A percentile compares a stretch with the other conserved stretches of the same genome.
phyloP scores from a whole-genome alignment of 2,888 invertebrate genomes.

The Scaptomyza tumidula region DNA sequence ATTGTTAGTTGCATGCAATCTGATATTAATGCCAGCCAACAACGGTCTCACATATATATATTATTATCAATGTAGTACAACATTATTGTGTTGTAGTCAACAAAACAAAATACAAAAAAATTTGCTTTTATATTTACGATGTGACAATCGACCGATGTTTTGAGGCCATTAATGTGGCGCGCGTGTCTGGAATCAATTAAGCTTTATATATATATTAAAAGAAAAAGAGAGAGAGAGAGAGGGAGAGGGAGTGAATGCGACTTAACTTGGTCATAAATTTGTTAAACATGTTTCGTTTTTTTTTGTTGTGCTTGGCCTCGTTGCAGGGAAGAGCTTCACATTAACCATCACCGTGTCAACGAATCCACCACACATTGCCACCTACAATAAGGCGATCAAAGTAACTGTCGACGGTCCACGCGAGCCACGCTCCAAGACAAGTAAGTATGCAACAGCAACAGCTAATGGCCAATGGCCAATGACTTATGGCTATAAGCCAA shows the following conservation, averaged over 20 bases:
- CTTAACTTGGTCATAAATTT: constrained; percentile 46
- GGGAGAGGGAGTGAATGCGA: background rate
- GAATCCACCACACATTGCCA: constrained; percentile 97
- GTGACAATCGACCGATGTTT: constrained; percentile 66
- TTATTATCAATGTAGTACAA: constrained; percentile 3
- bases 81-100: constrained; percentile 45
- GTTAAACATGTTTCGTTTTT: constrained; percentile 23
- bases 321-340: constrained; percentile 98
- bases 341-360: constrained; percentile 97
- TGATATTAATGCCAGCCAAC: constrained; percentile 3
- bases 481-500: constrained; percentile 10
- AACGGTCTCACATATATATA: background rate
- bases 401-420: constrained; percentile 99
- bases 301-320: constrained; percentile 8
- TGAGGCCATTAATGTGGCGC: constrained; percentile 34
- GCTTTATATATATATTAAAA: background rate
- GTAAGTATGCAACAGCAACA: constrained; percentile 86
- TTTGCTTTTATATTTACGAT: constrained; percentile 54
- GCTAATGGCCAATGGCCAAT: constrained; percentile 8
- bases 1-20: background rate
- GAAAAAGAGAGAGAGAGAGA: background rate
- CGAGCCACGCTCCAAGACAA: constrained; percentile 97
- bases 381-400: constrained; percentile 98
- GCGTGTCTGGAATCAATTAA: constrained; percentile 50
- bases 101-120: constrained; percentile 29